Evolutionary conservation across 2,797 vertebrate genomes (phyloP), one percentile per base, ranked within the genome.

Genomic region (Pelodytes ibericus): DNA sequence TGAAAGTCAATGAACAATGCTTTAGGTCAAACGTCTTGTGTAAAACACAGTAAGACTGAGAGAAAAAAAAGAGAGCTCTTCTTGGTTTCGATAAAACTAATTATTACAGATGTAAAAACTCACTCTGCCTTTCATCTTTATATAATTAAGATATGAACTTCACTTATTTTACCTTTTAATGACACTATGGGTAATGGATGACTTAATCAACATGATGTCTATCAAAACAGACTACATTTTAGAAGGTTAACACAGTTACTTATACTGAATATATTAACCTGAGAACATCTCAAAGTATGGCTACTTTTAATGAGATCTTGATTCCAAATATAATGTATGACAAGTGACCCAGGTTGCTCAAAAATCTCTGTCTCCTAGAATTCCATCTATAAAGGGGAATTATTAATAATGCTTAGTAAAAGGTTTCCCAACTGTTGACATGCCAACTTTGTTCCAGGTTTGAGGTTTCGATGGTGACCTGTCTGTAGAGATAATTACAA

Each of bases 221-320:
- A 33, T 53, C 20, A 4, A 31, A 44, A 25, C 6, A 20, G 5
- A 27, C 39, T 41, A 15, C 16, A 29, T 64, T 60, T 24, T 22
- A 24, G 7, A 18, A 22, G 61, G 71, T 74, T 62, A 31, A 15
- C 26, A 20, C 33, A 5, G 5, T 3, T 33, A 30, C 62, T 65
- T 13, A 7, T 16, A 30, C 24, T 30, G 24, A 57, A 44, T 22
- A 30, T 56, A n/a, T 16, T 18, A 25, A n/a, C 25, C 6, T 20
- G 49, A 30, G 49, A 57, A 27, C 30, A 25, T n/a, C 49, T 57
- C 2, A 6, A 22, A 5, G 13, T 58, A 18, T 24, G 18, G 2
- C 61, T 56, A 44, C 11, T 58, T 65, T 65, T 74, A 74, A 74
- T 66, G 62, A 66, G 72, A 74, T 74, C 72, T 33, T 29, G 64